phyloP scores from a whole-genome alignment of 2,113 vertebrate genomes.

The Aleadryas rufinucha region DNA sequence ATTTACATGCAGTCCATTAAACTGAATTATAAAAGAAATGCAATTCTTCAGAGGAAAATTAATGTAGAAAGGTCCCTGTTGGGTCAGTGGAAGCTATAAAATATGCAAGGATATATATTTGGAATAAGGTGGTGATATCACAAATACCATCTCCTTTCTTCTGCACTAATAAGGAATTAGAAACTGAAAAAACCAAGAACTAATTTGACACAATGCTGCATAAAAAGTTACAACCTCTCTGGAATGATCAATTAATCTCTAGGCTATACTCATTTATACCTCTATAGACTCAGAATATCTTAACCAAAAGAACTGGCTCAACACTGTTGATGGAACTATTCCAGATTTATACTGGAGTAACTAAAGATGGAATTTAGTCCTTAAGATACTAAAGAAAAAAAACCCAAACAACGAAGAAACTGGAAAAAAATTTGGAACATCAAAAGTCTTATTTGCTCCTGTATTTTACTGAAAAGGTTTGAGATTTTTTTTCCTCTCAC shows the following conservation, averaged over 20 bases:
- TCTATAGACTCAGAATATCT: not conserved
- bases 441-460: not conserved
- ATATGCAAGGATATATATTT: not conserved
- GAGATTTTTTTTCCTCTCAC: fast-evolving
- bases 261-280: not conserved
- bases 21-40: not conserved
- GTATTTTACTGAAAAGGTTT: not conserved
- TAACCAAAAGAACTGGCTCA: not conserved
- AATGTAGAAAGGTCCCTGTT: not conserved
- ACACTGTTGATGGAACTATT: not conserved
- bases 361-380: not conserved
- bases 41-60: not conserved
- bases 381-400: not conserved
- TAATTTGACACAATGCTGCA: not conserved
- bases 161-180: not conserved
- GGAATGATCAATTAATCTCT: not conserved
- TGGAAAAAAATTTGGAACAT: not conserved
- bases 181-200: not conserved
- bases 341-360: not conserved
- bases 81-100: not conserved
- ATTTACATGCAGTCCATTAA: not conserved
- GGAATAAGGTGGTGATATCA: not conserved
- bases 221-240: not conserved
- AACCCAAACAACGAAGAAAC: not conserved
- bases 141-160: not conserved